phyloP scores from a whole-genome alignment of 2,888 invertebrate species.

The Eilema sororculum region DNA sequence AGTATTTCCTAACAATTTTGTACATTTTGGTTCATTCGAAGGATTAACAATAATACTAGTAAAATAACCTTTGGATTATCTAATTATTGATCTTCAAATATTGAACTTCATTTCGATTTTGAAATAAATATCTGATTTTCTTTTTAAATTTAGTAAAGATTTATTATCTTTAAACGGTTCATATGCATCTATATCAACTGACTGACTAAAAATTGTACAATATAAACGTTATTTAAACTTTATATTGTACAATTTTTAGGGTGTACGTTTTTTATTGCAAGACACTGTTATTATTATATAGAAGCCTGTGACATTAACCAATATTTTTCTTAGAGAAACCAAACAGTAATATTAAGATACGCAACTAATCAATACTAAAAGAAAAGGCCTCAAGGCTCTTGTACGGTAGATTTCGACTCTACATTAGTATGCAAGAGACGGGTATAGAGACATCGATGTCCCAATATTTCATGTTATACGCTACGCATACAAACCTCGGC shows the following conservation, averaged over 20 bases:
- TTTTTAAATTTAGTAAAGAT: too few species aligned
- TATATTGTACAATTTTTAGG: too few species aligned
- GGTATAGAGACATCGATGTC: conserved; percentile 43
- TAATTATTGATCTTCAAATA: too few species aligned
- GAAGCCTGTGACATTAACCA: neutral
- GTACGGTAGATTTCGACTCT: conserved; percentile 36
- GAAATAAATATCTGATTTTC: neutral
- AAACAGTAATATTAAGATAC: conserved; percentile 11
- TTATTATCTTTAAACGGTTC: neutral
- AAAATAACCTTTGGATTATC: too few species aligned
- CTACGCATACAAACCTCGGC: conserved; percentile 45
- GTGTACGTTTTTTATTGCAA: neutral
- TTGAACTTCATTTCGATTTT: too few species aligned
- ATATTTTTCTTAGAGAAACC: neutral
- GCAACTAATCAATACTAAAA: conserved; percentile 43
- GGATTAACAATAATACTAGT: too few species aligned
- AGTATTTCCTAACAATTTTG: too few species aligned
- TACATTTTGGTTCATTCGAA: too few species aligned
- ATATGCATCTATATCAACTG: too few species aligned
- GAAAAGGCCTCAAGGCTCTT: conserved; percentile 28
- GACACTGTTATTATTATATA: neutral
- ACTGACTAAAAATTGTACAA: too few species aligned
- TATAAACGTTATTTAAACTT: too few species aligned
- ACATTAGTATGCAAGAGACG: conserved; percentile 50
- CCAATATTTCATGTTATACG: conserved; percentile 51